phyloP scores from a whole-genome alignment of 2,113 vertebrate genomes.

The Mirounga angustirostris region DNA sequence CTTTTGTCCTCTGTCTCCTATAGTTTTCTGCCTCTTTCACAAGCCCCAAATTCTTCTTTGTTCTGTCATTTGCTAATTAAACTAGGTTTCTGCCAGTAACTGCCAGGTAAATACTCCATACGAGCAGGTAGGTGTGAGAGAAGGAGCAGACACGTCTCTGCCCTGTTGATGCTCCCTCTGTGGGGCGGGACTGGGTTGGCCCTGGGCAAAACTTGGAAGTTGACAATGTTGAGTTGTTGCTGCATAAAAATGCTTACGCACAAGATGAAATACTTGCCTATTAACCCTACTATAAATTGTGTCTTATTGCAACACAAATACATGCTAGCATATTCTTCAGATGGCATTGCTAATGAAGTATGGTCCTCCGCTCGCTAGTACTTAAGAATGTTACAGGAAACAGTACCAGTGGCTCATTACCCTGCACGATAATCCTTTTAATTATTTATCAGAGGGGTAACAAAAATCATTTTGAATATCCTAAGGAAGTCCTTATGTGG shows the following conservation, averaged over 20 bases:
- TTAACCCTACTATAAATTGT: not conserved
- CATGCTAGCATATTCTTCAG: not conserved
- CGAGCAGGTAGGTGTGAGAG: not conserved
- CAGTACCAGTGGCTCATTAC: not conserved
- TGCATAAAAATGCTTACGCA: not conserved
- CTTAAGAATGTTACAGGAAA: not conserved
- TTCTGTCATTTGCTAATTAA: not conserved
- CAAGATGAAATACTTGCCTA: not conserved
- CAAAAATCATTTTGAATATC: not conserved
- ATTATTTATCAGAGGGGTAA: not conserved
- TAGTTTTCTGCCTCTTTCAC: not conserved
- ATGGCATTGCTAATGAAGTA: not conserved
- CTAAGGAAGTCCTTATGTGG: not conserved
- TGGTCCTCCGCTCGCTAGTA: not conserved
- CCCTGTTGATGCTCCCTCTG: not conserved
- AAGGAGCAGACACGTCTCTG: not conserved
- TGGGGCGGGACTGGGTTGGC: too few relatives aligned
- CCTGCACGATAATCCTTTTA: not conserved
- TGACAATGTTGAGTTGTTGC: not conserved
- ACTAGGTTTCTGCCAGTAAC: not conserved
- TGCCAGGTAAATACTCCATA: not conserved
- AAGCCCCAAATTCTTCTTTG: not conserved
- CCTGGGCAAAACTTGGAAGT: not conserved
- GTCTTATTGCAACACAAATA: not conserved
- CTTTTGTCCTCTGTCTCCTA: not conserved